A percentile compares a stretch with the other conserved stretches of the same genome.
phyloP scores from a whole-genome alignment of 2,888 invertebrate species.

The Capitulum mitella region DNA sequence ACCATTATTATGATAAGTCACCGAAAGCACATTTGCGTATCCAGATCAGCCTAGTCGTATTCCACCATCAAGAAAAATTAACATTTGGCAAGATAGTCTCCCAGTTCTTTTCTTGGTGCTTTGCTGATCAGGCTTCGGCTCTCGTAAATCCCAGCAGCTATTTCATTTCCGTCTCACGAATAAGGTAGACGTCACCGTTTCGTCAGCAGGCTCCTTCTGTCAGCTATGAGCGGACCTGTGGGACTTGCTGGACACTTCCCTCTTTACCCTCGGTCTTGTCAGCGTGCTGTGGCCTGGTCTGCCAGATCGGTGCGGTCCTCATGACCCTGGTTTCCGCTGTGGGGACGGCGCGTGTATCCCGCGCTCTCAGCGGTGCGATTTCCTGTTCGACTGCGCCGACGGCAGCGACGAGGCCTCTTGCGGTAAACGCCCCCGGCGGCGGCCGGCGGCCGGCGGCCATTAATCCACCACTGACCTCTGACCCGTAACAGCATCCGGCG shows the following conservation, averaged over 20 bases:
- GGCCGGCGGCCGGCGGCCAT: background rate
- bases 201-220: too few species aligned
- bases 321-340: conserved; percentile 12
- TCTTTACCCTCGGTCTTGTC: background rate
- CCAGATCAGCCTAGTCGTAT: too few species aligned
- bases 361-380: background rate
- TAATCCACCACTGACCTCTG: background rate
- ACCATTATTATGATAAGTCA: too few species aligned
- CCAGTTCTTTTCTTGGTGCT: too few species aligned
- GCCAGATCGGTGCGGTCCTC: background rate
- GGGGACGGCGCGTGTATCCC: background rate
- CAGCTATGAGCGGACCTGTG: too few species aligned
- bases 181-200: too few species aligned
- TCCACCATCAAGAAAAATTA: too few species aligned
- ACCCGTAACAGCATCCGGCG: background rate
- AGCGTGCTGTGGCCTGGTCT: background rate
- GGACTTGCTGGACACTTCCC: too few species aligned
- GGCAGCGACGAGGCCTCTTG: background rate
- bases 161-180: too few species aligned
- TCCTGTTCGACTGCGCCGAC: conserved; percentile 8
- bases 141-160: background rate
- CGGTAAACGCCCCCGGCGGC: background rate
- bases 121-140: too few species aligned
- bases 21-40: too few species aligned
- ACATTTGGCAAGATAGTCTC: too few species aligned